Evolutionary conservation across 2,888 invertebrate species (phyloP).

Genomic region (Noctua janthe): DNA sequence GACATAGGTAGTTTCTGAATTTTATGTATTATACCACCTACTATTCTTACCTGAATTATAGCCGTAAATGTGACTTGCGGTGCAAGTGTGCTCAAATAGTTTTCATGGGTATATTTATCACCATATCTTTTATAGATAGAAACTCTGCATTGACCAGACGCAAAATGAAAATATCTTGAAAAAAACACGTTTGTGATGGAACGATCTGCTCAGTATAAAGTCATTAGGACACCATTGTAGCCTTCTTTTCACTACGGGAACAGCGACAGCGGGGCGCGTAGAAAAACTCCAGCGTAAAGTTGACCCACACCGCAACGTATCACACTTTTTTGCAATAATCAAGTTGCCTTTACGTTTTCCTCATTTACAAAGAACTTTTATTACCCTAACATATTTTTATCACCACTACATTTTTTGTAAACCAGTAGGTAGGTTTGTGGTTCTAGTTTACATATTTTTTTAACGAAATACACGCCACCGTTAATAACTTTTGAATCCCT

Average conservation of each 20-base stretch:
- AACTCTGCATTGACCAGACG: neutral
- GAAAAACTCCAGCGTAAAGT: constrained; percentile 29
- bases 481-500: constrained; percentile 13
- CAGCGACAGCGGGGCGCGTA: neutral
- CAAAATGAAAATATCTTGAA: constrained; percentile 1
- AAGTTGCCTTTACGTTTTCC: constrained; percentile 12
- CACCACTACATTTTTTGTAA: neutral
- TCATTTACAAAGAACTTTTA: constrained; percentile 17
- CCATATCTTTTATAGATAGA: neutral
- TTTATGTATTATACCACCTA: too few species aligned
- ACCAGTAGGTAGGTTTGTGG: too few species aligned
- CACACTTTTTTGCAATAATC: constrained; percentile 26
- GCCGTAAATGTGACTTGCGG: neutral
- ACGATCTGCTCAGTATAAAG: constrained; percentile 25
- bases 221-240: constrained; percentile 32
- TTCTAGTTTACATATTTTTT: constrained; percentile 19
- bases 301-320: constrained; percentile 1
- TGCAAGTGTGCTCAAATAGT: neutral
- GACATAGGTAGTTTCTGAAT: too few species aligned
- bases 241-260: neutral
- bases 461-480: constrained; percentile 16
- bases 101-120: neutral
- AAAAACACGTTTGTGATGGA: neutral
- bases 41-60: neutral
- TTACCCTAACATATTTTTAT: neutral